Base-by-base conservation (phyloP, 2,888 invertebrate genomes). In the Euplexia lucipara region DNA sequence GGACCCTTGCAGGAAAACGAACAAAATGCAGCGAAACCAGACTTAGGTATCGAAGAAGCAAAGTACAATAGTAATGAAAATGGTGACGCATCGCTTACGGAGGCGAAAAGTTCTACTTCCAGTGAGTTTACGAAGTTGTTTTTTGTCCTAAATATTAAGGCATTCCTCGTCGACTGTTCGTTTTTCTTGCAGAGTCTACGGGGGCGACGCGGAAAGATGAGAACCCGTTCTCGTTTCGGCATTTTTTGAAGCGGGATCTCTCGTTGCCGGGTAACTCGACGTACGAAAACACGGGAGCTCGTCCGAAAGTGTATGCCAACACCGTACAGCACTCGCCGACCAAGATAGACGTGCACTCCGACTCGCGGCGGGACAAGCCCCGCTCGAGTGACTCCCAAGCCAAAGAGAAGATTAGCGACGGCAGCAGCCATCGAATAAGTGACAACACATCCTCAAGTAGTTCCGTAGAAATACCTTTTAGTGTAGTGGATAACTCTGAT, bases 161-260 rank as follows among this genome's bases (percentile, higher is more conserved):
- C 86, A 88, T 90, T 88, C 86, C 83, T 87, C 71, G 73, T 85
- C 66, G 68, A 83, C 72, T 70, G 70, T 84, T 83, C 74, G 73
- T 88, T 89, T 89, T 88, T 85, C 81, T 93, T 92, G 66, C 92
- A 92, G 90, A 92, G 87, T 92, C 92, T 60, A 89, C 93, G 66
- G 95, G 95, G 22, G 90, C 90, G 35, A 90, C 94, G 67, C 94
- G 96, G 56, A 95, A 96, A 79, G 97, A 97, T 85, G 97, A 97
- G 79, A 97, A 97, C 91, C 97, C 97, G 3, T 98, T 98, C 91
- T 98, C 98, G 60, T 98, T 98, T 84, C 97, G 98, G 88, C 98
- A 98, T 88, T 98, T 98, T 88, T 91, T 98, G 79, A 97, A 97
- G 86, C 96, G 97, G 81, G 97, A 97, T 82, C 86, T 95, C 47